Conservation (phyloP, 2,888 invertebrate species). For the Cremastobaeus sp. region DNA sequence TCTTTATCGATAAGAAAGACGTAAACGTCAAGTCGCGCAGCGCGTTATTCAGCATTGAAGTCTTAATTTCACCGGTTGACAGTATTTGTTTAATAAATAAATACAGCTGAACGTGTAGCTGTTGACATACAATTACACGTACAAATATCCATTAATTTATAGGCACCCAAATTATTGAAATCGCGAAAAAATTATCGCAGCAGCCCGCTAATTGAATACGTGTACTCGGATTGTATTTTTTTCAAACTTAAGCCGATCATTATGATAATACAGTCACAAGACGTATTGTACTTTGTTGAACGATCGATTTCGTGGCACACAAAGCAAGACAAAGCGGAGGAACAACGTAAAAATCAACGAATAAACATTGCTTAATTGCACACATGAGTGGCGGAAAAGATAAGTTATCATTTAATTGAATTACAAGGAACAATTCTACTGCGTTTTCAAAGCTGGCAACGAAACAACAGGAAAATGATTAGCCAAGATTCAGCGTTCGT, state of each 20-base stretch:
- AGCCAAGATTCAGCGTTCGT: too few species aligned
- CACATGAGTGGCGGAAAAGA: too few species aligned
- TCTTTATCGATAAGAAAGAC: constrained; percentile 30
- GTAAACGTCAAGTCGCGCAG: constrained; percentile 26
- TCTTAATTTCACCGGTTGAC: constrained; percentile 46
- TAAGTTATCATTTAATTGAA: background rate
- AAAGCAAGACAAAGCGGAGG: too few species aligned
- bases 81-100: constrained; percentile 44
- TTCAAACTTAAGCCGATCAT: background rate
- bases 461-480: constrained; percentile 7
- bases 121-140: constrained; percentile 35
- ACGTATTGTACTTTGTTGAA: too few species aligned
- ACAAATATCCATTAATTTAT: constrained; percentile 46
- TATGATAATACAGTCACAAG: too few species aligned
- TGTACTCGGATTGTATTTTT: background rate
- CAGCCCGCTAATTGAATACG: background rate
- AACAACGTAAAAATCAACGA: too few species aligned
- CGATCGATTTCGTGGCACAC: too few species aligned
- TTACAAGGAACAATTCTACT: background rate
- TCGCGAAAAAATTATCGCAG: constrained; percentile 17
- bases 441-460: background rate
- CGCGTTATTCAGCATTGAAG: constrained; percentile 35
- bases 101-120: constrained; percentile 40
- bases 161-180: constrained; percentile 37
- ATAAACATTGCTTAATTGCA: too few species aligned